Evolutionary conservation across 2,113 vertebrate genomes (phyloP).

Genomic region (Petrocephalus microphthalmus): DNA sequence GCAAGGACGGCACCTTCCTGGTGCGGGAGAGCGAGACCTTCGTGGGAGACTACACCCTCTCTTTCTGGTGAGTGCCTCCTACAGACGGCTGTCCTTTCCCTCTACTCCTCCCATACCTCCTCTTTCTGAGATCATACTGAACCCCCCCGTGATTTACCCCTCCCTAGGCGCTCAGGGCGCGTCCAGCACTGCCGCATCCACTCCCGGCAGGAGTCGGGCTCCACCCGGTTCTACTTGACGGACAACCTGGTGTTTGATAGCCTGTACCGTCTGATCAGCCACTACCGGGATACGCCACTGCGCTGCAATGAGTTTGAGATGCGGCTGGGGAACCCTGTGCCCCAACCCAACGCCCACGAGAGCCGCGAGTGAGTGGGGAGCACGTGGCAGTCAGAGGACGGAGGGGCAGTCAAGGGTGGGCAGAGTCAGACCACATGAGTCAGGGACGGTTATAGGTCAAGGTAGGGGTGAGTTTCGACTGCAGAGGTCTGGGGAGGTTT

Average conservation of each 20-base stretch:
- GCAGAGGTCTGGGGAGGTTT: background rate
- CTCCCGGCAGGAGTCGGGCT: constrained; percentile 70
- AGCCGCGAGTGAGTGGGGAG: constrained; percentile 68
- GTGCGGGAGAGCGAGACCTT: constrained; percentile 82
- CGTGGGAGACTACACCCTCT: constrained; percentile 79
- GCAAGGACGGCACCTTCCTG: constrained; percentile 77
- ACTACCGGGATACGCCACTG: constrained; percentile 76
- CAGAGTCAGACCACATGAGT: too few species aligned
- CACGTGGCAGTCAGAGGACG: background rate
- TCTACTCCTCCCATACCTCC: background rate
- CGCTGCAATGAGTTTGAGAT: constrained; percentile 84
- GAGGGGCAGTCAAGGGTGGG: background rate
- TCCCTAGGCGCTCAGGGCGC: constrained; percentile 68
- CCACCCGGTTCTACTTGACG: constrained; percentile 75
- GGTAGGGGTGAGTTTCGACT: too few species aligned
- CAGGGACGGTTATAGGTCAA: too few species aligned
- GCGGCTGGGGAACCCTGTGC: constrained; percentile 71
- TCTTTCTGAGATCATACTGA: too few species aligned
- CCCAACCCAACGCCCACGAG: constrained; percentile 78
- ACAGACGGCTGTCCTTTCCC: background rate
- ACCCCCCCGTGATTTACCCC: background rate
- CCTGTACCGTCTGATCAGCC: constrained; percentile 77
- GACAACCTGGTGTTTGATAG: constrained; percentile 83
- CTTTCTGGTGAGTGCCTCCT: constrained; percentile 67
- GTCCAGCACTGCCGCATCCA: constrained; percentile 82